Conservation (phyloP, 1,140 invertebrate species). For the Drosophila pallidifrons region DNA sequence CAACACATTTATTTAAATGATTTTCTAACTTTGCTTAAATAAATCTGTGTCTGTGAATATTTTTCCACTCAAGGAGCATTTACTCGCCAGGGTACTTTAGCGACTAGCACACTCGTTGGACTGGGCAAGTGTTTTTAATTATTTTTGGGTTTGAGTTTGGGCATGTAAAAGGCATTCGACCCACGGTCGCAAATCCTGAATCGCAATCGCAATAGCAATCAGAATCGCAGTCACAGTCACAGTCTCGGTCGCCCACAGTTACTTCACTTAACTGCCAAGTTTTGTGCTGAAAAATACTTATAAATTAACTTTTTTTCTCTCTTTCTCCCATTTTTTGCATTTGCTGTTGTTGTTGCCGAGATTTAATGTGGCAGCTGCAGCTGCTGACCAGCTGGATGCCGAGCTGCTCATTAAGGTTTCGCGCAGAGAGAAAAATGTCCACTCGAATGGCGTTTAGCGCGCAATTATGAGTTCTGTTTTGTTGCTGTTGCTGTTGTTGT, state of each 20-base stretch:
- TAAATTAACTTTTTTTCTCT: conserved; percentile 27
- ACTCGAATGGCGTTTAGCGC: conserved; percentile 79
- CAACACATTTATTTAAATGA: no score
- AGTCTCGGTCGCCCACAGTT: conserved; percentile 13
- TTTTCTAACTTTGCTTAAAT: no score
- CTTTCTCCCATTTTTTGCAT: background rate
- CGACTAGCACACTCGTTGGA: no score
- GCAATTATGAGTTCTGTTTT: conserved; percentile 69
- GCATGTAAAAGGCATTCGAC: background rate
- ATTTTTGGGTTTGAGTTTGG: no score
- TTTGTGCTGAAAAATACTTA: conserved; percentile 37
- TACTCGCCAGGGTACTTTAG: no score
- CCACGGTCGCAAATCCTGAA: background rate
- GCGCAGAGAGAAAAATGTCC: conserved; percentile 64
- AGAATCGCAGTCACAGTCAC: background rate
- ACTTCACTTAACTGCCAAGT: conserved; percentile 31
- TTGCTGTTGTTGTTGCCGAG: conserved; percentile 26
- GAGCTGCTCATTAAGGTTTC: conserved; percentile 47
- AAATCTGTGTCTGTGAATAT: no score
- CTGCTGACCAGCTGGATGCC: conserved; percentile 39
- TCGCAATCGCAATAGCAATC: no score
- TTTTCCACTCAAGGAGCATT: no score
- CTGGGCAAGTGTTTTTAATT: no score
- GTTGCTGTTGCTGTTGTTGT: conserved; percentile 23
- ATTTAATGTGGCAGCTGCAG: conserved; percentile 45